Base-by-base conservation (phyloP, 1,140 invertebrate species). In the Drosophila rufa region DNA sequence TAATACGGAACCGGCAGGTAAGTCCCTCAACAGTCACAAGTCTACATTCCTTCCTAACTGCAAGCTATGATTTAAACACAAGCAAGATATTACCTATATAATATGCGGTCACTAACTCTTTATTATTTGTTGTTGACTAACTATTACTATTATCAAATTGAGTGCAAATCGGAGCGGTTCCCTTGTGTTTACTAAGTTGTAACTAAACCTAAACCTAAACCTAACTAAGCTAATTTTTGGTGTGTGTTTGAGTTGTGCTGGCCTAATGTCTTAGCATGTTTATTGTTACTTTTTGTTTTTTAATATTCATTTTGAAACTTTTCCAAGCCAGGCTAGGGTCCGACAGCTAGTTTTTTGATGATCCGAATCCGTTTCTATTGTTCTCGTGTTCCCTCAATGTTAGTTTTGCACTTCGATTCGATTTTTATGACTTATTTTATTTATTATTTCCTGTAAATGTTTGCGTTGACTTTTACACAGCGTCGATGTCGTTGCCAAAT, bases 1-100 rank as follows among this genome's bases (percentile, higher is more conserved):
- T 93, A 95, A 94, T 93, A 93, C 95, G 93, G 95, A 96, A 94
- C 92, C 95, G 91, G 93, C 96, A 95, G 94, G 96, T 97, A 95
- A 95, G 95, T 94, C 56, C 51, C 82, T 50, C 65, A 60, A 67
- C 46, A 17, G 46, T 43, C 79, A 70, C 71, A 67, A 69, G 51
- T 58, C 60, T 59, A 62, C 57, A 79, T 66, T 53, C 57, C 57
- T 59, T 65, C 70, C 79, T 75, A 67, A 79, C 57, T 74, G 78
- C 64, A 77, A 75, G 60, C 71, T 70, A 56, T 46, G 53, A 38
- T 55, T 45, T 19, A 46, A 69, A 65, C n/a, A 15, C 22, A 48
- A 47, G 36, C 33, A 65, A 56, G 19, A 8, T 22, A 67, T 55
- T 43, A n/a, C 19, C 30, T 42, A 75, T 36, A 14, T 33, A 55